A percentile compares a stretch with the other conserved stretches of the same genome.
phyloP scores from a whole-genome alignment of 2,888 invertebrate species.

The Brenthis ino region DNA sequence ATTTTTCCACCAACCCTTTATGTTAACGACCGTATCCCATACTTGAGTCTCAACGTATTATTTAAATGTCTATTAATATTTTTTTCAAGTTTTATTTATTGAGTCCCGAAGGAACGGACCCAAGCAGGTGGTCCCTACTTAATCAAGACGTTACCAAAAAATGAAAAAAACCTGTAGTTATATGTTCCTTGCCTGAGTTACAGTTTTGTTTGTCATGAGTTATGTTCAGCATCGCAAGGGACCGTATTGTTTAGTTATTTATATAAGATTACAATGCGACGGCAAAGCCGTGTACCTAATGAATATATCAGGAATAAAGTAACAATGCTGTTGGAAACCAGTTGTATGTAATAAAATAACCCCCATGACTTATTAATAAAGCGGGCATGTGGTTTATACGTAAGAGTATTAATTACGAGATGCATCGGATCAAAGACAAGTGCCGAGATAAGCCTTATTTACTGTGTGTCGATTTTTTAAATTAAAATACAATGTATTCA shows the following conservation, averaged over 20 bases:
- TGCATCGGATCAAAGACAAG: slow-evolving; percentile 12
- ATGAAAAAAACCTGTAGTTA: slow-evolving; percentile 65
- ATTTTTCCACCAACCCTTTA: slow-evolving; percentile 52
- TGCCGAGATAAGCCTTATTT: slow-evolving; percentile 3
- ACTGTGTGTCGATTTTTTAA: too few species aligned
- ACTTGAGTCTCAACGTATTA: slow-evolving; percentile 70
- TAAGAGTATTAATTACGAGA: slow-evolving; percentile 20
- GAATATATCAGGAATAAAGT: slow-evolving; percentile 79
- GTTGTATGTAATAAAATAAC: slow-evolving; percentile 65
- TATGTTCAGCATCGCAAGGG: slow-evolving; percentile 59
- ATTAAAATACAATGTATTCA: too few species aligned
- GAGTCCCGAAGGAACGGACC: slow-evolving; percentile 61
- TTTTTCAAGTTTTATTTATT: slow-evolving; percentile 72
- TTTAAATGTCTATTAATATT: slow-evolving; percentile 75
- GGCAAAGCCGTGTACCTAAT: slow-evolving; percentile 75
- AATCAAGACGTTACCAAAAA: slow-evolving; percentile 81
- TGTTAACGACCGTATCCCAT: slow-evolving; percentile 62
- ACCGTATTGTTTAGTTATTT: slow-evolving; percentile 71
- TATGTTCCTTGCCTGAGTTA: slow-evolving; percentile 76
- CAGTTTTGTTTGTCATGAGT: slow-evolving; percentile 68
- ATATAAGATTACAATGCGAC: slow-evolving; percentile 73
- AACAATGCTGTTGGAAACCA: slow-evolving; percentile 55
- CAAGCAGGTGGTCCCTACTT: slow-evolving; percentile 80
- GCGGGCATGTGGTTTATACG: slow-evolving; percentile 46
- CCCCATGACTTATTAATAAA: slow-evolving; percentile 67